Conservation (phyloP, 2,888 invertebrate species). For the Synergus laeviventris region DNA sequence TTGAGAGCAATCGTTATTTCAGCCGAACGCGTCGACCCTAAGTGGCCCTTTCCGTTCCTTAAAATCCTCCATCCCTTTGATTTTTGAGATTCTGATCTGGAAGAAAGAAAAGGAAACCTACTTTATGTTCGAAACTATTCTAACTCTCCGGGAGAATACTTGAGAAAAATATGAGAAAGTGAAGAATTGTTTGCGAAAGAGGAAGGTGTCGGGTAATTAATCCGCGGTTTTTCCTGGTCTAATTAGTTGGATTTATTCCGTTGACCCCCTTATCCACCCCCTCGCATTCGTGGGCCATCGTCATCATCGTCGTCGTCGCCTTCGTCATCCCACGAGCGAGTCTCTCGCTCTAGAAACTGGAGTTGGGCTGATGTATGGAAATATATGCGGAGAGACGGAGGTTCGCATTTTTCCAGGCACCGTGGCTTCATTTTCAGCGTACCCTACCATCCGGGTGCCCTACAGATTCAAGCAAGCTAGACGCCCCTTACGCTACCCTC, state of each 20-base stretch:
- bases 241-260: slow-evolving; percentile 76
- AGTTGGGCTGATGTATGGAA: slow-evolving; percentile 75
- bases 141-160: too few species aligned
- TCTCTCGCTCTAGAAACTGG: slow-evolving; percentile 62
- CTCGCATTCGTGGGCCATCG: slow-evolving; percentile 43
- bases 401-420: slow-evolving; percentile 74
- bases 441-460: slow-evolving; percentile 43
- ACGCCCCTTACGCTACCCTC: slow-evolving; percentile 47
- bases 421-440: slow-evolving; percentile 67
- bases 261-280: slow-evolving; percentile 70
- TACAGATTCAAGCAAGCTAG: slow-evolving; percentile 56
- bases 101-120: too few species aligned
- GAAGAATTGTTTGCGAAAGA: slow-evolving; percentile 5
- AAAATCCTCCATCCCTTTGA: background rate
- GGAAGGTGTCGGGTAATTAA: slow-evolving; percentile 73
- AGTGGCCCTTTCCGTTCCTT: slow-evolving; percentile 7
- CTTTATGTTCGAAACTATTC: too few species aligned
- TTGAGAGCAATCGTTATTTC: slow-evolving; percentile 59
- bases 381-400: slow-evolving; percentile 76
- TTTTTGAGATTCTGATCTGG: background rate
- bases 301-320: slow-evolving; percentile 47
- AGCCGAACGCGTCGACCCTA: slow-evolving; percentile 47
- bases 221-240: slow-evolving; percentile 75
- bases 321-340: slow-evolving; percentile 52
- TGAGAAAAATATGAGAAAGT: background rate